Evolutionary conservation across 2,797 vertebrate genomes (phyloP), one percentile per base, ranked within the genome.

Genomic region (Aselliscus stoliczkanus): DNA sequence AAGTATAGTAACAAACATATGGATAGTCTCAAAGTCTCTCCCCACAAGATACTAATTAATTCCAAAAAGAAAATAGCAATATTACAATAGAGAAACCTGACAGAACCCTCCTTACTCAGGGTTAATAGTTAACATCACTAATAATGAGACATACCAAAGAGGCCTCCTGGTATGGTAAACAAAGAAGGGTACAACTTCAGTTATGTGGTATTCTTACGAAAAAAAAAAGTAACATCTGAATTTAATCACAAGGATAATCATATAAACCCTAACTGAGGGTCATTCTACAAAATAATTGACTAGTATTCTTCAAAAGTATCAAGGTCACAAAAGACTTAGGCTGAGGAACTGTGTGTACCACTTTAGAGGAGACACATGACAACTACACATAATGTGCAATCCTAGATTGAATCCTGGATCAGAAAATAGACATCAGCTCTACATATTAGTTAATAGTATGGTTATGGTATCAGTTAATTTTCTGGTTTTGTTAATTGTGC

Each of bases 361-460:
- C 20, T 25, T 90, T 50, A 75, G 4, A 96, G 39, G 31, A 88
- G 3, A 94, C 23, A 58, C 15, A 65, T 60, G 39, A 81, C 31
- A 96, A 91, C n/a, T 90, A 88, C 73, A 94, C 62, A 20, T 18
- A 92, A 90, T 23, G 5, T 39, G 34, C 44, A 44, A 92, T 79
- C 42, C 58, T 67, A 88, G 17, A 72, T 6, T 93, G n/a, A 47
- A 85, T 65, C 10, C 21, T 85, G 44, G 9, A 58, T 47, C 44
- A 89, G 15, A 73, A 81, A 93, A 85, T 15, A 23, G 23, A 77
- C 13, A 69, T 65, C 42, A 88, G 13, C 47, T 50, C 47, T 50
- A 50, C 14, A 50, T 73, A 29, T 27, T 67, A 81, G 37, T 80
- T 90, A 73, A 77, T 7, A 76, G 15, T 84, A 75, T 5, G 5